phyloP scores from a whole-genome alignment of 2,888 invertebrate species.

The Diaprepes abbreviatus region DNA sequence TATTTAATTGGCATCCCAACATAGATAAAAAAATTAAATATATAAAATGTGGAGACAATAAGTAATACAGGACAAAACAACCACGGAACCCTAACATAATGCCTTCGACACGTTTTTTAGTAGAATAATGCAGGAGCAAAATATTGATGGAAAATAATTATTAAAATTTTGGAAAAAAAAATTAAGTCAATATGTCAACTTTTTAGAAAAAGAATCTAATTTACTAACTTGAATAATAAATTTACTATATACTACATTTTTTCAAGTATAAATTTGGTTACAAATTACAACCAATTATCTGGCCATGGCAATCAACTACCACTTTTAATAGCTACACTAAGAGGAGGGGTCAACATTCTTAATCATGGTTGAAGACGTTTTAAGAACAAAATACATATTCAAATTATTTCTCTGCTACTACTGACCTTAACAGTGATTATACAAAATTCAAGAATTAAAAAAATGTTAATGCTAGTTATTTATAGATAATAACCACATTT shows the following conservation, averaged over 20 bases:
- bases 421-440: constrained; percentile 9
- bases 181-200: neutral
- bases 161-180: neutral
- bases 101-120: too few relatives aligned
- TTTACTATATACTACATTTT: neutral
- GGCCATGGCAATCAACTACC: constrained; percentile 22
- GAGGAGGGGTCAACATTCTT: constrained; percentile 27
- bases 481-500: neutral
- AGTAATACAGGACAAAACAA: too few relatives aligned
- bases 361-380: constrained; percentile 10
- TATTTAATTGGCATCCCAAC: too few relatives aligned
- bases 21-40: too few relatives aligned
- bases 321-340: neutral
- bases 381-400: neutral
- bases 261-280: neutral
- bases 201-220: neutral
- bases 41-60: too few relatives aligned
- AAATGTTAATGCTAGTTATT: neutral
- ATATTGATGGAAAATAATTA: neutral
- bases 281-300: constrained; percentile 4
- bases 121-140: too few relatives aligned
- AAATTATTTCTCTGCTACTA: neutral
- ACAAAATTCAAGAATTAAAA: constrained; percentile 10
- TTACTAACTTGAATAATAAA: too few relatives aligned
- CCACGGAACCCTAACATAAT: too few relatives aligned